Evolutionary conservation across 2,797 vertebrate genomes (phyloP).

Genomic region (Neomorphus geoffroyi): DNA sequence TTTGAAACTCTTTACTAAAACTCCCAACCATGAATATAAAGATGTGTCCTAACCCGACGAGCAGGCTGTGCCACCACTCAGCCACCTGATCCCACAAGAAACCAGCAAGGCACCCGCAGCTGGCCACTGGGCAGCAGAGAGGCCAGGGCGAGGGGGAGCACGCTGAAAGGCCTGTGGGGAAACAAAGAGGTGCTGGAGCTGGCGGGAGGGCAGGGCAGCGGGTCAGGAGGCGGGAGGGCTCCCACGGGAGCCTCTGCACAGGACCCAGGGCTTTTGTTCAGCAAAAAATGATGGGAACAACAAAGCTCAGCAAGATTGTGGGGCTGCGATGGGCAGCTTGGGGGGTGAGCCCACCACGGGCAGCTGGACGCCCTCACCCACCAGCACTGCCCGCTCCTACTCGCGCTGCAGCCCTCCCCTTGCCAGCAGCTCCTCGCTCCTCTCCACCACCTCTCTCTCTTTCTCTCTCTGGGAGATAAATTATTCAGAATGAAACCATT

Average conservation of each 20-base stretch:
- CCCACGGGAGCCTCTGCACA: background rate
- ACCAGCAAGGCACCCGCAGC: background rate
- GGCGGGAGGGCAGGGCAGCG: background rate
- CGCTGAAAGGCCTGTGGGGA: background rate
- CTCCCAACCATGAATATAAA: background rate
- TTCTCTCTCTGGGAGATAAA: constrained; percentile 31
- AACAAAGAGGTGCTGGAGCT: constrained; percentile 12
- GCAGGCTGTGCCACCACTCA: no score
- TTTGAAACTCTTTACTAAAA: background rate
- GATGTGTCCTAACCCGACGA: no score
- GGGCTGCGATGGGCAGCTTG: background rate
- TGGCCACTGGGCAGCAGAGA: fast-evolving
- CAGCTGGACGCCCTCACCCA: background rate
- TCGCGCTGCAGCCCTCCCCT: background rate
- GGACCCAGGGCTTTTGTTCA: constrained; percentile 3
- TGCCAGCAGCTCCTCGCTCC: background rate
- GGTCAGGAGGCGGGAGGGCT: constrained; percentile 25
- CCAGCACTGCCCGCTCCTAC: background rate
- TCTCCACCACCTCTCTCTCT: background rate
- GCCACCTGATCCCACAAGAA: no score
- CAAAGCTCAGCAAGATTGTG: background rate
- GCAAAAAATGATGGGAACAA: background rate
- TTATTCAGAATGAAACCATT: constrained; percentile 62
- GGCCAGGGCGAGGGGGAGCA: background rate
- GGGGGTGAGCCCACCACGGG: background rate